Percentiles rank a stretch among this genome's conserved stretches.
These are phyloP conservation scores for Tinamus major DNA, from an alignment of 2,797 vertebrate species.

Conservation along the genomic window DNA sequence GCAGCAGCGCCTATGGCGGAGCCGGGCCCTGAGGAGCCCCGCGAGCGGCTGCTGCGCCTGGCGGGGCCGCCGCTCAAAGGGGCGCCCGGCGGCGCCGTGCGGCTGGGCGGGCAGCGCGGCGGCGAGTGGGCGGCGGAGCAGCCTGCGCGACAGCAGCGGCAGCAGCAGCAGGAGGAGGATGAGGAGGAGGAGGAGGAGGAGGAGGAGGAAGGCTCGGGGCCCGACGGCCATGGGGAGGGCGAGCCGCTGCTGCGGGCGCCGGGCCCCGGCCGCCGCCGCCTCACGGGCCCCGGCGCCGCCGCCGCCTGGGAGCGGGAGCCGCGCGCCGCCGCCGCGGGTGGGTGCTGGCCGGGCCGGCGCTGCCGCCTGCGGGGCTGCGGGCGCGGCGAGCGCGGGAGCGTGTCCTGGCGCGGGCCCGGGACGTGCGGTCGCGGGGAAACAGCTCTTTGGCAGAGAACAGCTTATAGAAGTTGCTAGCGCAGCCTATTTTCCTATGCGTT, in stretches of 20 bases:
- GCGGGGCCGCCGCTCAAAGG: neutral
- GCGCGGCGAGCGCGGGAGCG: too few species aligned
- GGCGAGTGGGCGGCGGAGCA: too few species aligned
- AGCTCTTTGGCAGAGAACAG: neutral
- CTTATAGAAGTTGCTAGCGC: too few species aligned
- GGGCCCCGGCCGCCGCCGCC: slow-evolving; percentile 10
- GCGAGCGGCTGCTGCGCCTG: slow-evolving; percentile 1
- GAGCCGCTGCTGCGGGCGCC: slow-evolving; percentile 75
- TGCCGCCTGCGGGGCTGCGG: too few species aligned
- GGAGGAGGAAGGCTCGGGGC: slow-evolving; percentile 28
- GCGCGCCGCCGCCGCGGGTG: slow-evolving; percentile 52
- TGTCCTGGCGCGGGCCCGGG: too few species aligned
- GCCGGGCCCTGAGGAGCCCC: neutral
- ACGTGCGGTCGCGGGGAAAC: neutral
- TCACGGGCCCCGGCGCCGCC: neutral
- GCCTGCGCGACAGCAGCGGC: too few species aligned
- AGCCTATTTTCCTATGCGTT: too few species aligned
- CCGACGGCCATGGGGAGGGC: slow-evolving; percentile 69
- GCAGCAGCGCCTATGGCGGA: too few species aligned
- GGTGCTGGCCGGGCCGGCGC: neutral
- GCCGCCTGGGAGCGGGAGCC: slow-evolving; percentile 18
- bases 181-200: neutral
- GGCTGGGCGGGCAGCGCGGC: slow-evolving; percentile 8
- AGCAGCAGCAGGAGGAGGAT: too few species aligned
- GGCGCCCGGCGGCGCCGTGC: neutral